Percentiles rank a stretch among this genome's conserved stretches.
Conservation (phyloP, 2,797 vertebrate species). For the Esox masquinongy region DNA sequence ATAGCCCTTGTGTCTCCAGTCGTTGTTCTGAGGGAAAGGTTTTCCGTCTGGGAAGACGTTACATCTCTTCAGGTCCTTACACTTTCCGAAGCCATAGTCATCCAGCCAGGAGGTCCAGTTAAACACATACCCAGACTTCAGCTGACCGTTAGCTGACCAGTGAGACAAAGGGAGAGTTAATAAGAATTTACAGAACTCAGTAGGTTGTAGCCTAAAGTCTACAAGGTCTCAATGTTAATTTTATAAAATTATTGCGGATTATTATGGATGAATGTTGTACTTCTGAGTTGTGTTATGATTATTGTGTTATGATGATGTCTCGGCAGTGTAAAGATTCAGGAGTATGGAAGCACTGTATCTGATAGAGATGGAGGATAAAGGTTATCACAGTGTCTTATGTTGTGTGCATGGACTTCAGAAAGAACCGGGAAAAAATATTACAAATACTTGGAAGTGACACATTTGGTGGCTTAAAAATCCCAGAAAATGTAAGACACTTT, state of each 20-base stretch:
- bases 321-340: no score
- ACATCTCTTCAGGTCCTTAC: conserved; percentile 61
- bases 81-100: conserved; percentile 75
- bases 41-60: conserved; percentile 87
- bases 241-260: not conserved
- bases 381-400: no score
- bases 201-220: not conserved
- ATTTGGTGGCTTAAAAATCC: no score
- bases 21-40: conserved; percentile 80
- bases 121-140: conserved; percentile 77
- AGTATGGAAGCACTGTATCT: no score
- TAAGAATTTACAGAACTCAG: not conserved
- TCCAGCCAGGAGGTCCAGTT: conserved; percentile 87
- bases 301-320: no score
- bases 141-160: conserved; percentile 67
- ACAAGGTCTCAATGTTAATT: not conserved
- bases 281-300: not conserved
- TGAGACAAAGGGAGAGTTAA: not conserved
- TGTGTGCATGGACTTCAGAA: no score
- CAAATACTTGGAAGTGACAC: no score
- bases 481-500: no score
- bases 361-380: no score
- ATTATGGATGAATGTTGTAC: not conserved
- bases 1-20: conserved; percentile 83
- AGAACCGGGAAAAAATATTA: no score